Percentiles rank a stretch among this genome's conserved stretches.
phyloP scores from a whole-genome alignment of 2,113 vertebrate species.

The Podarcis muralis region DNA sequence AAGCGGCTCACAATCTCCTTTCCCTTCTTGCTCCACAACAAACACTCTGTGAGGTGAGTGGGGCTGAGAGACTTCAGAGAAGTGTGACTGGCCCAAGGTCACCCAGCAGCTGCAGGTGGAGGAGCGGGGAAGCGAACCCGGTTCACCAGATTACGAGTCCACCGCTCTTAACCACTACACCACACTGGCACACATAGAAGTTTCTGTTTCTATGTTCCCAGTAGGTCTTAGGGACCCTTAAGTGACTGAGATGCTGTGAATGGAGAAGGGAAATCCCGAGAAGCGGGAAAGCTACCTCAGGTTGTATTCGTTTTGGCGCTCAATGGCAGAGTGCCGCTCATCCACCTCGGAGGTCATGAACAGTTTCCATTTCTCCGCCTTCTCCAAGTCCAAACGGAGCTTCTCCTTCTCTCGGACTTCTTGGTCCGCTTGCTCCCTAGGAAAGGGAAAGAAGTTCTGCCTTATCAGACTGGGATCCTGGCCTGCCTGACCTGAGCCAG shows the following conservation, averaged over 20 bases:
- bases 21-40: too few species aligned
- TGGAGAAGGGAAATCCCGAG: background rate
- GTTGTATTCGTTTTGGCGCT: constrained; percentile 87
- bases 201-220: background rate
- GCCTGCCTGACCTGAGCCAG: background rate
- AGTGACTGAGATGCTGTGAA: background rate
- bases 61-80: too few species aligned
- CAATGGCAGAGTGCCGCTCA: constrained; percentile 90
- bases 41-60: too few species aligned
- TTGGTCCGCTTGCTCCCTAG: constrained; percentile 87
- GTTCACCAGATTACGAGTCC: too few species aligned
- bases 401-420: constrained; percentile 91
- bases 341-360: constrained; percentile 93
- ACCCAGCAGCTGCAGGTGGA: too few species aligned
- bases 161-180: too few species aligned
- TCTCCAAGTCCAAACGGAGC: constrained; percentile 88
- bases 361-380: constrained; percentile 88
- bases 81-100: too few species aligned
- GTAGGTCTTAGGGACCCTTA: too few species aligned
- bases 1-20: too few species aligned
- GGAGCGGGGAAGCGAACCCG: too few species aligned
- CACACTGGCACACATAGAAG: too few species aligned
- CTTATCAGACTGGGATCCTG: background rate
- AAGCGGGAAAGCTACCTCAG: constrained; percentile 76
- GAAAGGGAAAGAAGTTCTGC: background rate